phyloP scores from a whole-genome alignment of 2,797 vertebrate genomes.

The Enteromius viviparus region DNA sequence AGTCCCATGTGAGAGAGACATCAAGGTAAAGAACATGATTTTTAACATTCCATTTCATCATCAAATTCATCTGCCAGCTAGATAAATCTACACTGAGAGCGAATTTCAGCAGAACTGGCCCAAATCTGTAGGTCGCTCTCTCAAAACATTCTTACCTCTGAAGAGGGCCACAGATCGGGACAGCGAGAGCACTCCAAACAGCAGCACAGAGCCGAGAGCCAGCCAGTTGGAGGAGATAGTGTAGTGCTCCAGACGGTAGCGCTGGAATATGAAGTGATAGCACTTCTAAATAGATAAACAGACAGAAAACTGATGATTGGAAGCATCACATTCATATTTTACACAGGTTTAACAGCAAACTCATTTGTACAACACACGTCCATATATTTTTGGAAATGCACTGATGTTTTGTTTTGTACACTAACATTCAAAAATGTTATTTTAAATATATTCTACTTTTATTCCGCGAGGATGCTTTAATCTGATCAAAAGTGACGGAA shows the following conservation, averaged over 20 bases:
- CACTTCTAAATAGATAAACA: constrained; percentile 85
- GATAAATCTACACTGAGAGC: not conserved
- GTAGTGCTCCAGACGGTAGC: constrained; percentile 95
- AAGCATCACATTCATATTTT: not conserved
- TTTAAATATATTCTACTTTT: not conserved
- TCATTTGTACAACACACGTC: not conserved
- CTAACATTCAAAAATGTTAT: not conserved
- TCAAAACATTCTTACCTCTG: constrained; percentile 79
- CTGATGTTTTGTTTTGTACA: not conserved
- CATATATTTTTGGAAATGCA: not conserved
- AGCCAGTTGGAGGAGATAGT: constrained; percentile 96
- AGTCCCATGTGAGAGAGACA: not conserved
- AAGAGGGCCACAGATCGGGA: constrained; percentile 96
- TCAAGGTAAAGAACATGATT: not conserved
- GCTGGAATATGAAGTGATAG: constrained; percentile 97
- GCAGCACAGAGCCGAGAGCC: constrained; percentile 84
- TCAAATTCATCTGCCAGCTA: not conserved
- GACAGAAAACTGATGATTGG: constrained; percentile 26
- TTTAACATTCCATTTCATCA: not conserved
- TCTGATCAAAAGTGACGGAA: not conserved
- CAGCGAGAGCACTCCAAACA: constrained; percentile 88
- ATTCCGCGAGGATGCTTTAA: not conserved
- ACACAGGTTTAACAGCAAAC: not conserved
- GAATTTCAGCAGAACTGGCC: not conserved
- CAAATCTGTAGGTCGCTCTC: not conserved